Percentiles rank a stretch among this genome's conserved stretches.
phyloP scores from a whole-genome alignment of 2,113 vertebrate genomes.

The Shinisaurus crocodilurus region DNA sequence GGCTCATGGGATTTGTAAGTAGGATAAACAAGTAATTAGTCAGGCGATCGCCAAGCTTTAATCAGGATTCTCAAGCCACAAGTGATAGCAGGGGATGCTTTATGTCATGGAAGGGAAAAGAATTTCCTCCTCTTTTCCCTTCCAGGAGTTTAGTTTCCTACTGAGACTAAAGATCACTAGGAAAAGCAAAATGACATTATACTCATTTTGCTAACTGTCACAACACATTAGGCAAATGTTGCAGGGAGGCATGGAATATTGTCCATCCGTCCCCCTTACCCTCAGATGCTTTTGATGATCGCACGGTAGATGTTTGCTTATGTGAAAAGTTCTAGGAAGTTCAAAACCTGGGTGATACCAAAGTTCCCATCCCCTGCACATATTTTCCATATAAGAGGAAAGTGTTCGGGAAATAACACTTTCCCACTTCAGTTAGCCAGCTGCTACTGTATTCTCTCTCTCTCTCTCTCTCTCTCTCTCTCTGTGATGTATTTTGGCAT shows the following conservation, averaged over 20 bases:
- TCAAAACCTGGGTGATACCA: not conserved
- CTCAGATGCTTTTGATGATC: not conserved
- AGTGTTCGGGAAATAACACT: conserved; percentile 42
- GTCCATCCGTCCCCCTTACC: not conserved
- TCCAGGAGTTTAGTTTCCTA: conserved; percentile 2
- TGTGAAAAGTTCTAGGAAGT: conserved; percentile 1
- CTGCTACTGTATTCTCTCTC: conserved; percentile 61
- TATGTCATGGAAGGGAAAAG: not conserved
- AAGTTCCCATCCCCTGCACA: conserved; percentile 49
- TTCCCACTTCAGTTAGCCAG: conserved; percentile 57
- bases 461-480: conserved; percentile 49
- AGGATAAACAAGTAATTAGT: conserved; percentile 43
- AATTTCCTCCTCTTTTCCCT: too few relatives aligned
- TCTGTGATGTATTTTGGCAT: conserved; percentile 65
- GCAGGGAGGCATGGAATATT: not conserved
- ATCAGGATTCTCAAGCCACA: conserved; percentile 40
- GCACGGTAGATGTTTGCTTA: not conserved
- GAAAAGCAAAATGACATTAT: not conserved
- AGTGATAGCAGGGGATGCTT: conserved; percentile 27
- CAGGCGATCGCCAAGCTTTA: conserved; percentile 20
- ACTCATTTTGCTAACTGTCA: conserved; percentile 29
- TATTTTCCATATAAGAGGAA: conserved; percentile 41
- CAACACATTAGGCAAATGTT: not conserved
- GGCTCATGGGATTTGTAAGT: conserved; percentile 3
- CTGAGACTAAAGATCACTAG: conserved; percentile 23